A percentile compares a stretch with the other conserved stretches of the same genome.
These are phyloP conservation scores for Sorex araneus DNA, from an alignment of 2,113 vertebrate genomes.

Conservation along the genomic window DNA sequence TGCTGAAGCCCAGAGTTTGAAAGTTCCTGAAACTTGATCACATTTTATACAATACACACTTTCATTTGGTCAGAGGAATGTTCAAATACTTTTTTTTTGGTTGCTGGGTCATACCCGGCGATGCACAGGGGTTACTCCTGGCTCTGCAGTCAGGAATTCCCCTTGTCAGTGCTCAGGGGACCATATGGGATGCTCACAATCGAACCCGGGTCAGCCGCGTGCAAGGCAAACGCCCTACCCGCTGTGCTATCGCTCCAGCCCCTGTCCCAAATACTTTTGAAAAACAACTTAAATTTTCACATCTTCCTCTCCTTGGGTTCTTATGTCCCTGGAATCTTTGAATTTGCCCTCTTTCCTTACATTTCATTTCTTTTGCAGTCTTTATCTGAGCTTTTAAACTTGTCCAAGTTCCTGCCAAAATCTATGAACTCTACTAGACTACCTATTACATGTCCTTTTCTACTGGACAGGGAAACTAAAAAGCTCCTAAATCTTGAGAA, in stretches of 20 bases:
- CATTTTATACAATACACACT: not conserved
- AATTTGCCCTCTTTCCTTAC: slow-evolving; percentile 22
- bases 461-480: slow-evolving; percentile 27
- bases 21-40: not conserved
- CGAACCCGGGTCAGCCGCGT: too few species aligned
- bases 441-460: slow-evolving; percentile 49
- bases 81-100: not conserved
- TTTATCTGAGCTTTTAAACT: slow-evolving; percentile 9
- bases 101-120: too few species aligned
- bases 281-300: too few species aligned
- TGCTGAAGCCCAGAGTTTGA: slow-evolving; percentile 13
- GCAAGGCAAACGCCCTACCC: too few species aligned
- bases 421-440: not conserved
- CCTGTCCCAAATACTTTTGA: too few species aligned
- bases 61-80: slow-evolving; percentile 8
- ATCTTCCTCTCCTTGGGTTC: slow-evolving; percentile 35
- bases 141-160: too few species aligned
- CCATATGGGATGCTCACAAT: too few species aligned
- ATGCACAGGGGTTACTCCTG: too few species aligned
- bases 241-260: too few species aligned
- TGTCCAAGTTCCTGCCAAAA: slow-evolving; percentile 3
- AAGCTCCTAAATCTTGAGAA: not conserved
- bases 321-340: slow-evolving; percentile 5
- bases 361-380: slow-evolving; percentile 31
- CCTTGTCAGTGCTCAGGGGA: too few species aligned